Conservation (phyloP, 2,888 invertebrate genomes). For the Meliscaeva auricollis region DNA sequence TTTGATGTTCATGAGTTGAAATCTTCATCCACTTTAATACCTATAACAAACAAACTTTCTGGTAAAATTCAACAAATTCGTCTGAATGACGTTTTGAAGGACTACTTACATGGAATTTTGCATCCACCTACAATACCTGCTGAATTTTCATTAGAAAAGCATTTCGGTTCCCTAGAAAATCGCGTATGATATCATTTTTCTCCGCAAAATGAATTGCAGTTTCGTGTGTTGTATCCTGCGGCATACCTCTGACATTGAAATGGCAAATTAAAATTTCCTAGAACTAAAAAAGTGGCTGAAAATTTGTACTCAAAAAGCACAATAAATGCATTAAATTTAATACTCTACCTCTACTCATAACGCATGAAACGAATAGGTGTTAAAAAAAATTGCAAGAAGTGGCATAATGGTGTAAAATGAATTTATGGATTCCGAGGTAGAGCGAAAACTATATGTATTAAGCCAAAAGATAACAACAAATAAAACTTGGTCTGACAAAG, state of each 20-base stretch:
- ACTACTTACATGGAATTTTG: slow-evolving; percentile 27
- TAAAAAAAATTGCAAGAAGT: no score
- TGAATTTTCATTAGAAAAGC: neutral
- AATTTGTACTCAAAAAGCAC: slow-evolving; percentile 53
- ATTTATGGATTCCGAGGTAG: no score
- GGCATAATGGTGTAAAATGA: no score
- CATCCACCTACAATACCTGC: neutral
- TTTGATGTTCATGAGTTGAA: no score
- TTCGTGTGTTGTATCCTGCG: slow-evolving; percentile 35
- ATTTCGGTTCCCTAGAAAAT: slow-evolving; percentile 29
- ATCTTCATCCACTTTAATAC: no score
- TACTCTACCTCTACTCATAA: no score
- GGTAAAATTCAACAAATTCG: slow-evolving; percentile 17
- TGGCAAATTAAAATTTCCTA: slow-evolving; percentile 45
- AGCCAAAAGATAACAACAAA: no score
- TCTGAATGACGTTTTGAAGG: slow-evolving; percentile 7
- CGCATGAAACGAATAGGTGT: no score
- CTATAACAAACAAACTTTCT: neutral
- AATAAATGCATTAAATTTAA: slow-evolving; percentile 40
- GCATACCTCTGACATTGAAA: neutral
- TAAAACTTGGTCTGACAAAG: no score
- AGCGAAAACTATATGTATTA: no score
- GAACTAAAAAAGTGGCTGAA: slow-evolving; percentile 28
- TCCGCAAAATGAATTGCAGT: slow-evolving; percentile 29
- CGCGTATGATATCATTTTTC: slow-evolving; percentile 43